These are phyloP conservation scores for Megalurothrips usitatus DNA, from an alignment of 2,888 invertebrate genomes.

Conservation along the genomic window DNA sequence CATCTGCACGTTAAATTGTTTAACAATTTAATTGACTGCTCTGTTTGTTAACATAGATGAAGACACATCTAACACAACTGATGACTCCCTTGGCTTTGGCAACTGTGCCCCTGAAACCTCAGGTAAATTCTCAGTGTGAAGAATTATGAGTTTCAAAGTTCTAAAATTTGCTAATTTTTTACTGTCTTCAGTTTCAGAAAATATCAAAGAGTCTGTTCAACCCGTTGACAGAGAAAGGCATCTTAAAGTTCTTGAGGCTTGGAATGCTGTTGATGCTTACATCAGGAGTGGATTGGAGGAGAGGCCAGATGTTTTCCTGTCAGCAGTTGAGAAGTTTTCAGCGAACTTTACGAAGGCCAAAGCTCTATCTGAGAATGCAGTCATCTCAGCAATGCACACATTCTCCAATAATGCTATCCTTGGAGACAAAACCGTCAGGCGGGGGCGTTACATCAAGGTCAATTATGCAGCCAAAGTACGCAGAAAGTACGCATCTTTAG, in stretches of 20 bases:
- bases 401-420: background rate
- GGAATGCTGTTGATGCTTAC: background rate
- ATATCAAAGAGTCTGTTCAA: background rate
- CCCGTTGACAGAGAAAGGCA: background rate
- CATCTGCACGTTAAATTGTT: background rate
- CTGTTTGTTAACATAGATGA: too few relatives aligned
- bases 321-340: background rate
- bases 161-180: background rate
- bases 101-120: background rate
- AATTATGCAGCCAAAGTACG: background rate
- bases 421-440: too few relatives aligned
- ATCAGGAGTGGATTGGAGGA: background rate
- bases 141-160: background rate
- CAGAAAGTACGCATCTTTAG: background rate
- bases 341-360: background rate
- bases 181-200: background rate
- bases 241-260: background rate
- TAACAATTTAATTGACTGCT: too few relatives aligned
- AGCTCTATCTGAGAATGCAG: background rate
- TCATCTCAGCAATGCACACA: background rate
- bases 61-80: too few relatives aligned
- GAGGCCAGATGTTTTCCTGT: slow-evolving; percentile 18
- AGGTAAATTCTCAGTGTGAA: background rate
- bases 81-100: too few relatives aligned
- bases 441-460: background rate